Evolutionary conservation across 2,888 invertebrate species (phyloP), one percentile per base, ranked within the genome.

Genomic region (Drosophila gaucha): DNA sequence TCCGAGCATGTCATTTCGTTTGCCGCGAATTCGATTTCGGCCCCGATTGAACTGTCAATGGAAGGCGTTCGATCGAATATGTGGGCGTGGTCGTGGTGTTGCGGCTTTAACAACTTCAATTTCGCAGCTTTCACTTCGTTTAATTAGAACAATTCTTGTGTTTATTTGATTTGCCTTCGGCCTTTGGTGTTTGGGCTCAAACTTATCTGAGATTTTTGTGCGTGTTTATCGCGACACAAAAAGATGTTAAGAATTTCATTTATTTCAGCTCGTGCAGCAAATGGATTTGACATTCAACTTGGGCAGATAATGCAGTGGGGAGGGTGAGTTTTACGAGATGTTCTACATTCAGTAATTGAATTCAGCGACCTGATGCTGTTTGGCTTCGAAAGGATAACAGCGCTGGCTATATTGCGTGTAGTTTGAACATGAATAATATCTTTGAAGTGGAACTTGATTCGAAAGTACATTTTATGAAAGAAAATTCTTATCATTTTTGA

Each of bases 1-100:
- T 79, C 60, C 28, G 18, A 24, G 41, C 33, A 57, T 66, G 65
- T 75, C 85, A 73, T 52, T 57, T 75, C 85, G 70, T 52, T 57
- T 46, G 31, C 16, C 8, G 12, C 16, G 26, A 43, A 52, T 56
- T 44, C 35, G 50, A 52, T 31, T 46, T 33, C 16, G 24, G 31
- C 6, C 26, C 22, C 46, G 56, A 69, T 65, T 64, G 49, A 59
- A 46, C 47, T 55, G 52, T 14, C 12, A 46, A 14, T 14, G 12
- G 63, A n/a, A 5, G 38, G 35, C 62, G 56, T 55, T 31, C 6
- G 0, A 24, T 14, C 20, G 6, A n/a, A n/a, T n/a, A 6, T 22
- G 10, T 26, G 28, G 59, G 60, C 39, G 49, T 60, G 30, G 14
- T 18, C 8, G 0, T n/a, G n/a, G n/a, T n/a, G n/a, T n/a, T n/a